Conservation (phyloP, 2,888 invertebrate genomes). For the Heliothis peltigera region DNA sequence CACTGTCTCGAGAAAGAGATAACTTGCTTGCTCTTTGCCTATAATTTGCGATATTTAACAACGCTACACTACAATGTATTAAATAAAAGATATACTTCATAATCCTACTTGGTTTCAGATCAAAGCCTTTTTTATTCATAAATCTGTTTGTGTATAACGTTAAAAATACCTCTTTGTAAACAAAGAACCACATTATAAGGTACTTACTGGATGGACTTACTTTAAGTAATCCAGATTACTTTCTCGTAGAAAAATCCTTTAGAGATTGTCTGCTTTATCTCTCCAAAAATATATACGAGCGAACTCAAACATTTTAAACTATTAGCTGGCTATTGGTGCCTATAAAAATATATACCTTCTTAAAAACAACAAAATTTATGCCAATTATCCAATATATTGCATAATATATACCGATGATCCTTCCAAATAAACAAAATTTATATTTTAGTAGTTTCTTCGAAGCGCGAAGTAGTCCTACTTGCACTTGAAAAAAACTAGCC, state of each 20-base stretch:
- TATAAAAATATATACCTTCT: background rate
- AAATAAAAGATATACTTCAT: conserved; percentile 4
- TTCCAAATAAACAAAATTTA: background rate
- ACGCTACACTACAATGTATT: background rate
- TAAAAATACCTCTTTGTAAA: conserved; percentile 39
- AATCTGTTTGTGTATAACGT: conserved; percentile 24
- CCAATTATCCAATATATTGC: too few species aligned
- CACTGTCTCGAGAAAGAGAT: too few species aligned
- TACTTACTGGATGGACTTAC: conserved; percentile 31
- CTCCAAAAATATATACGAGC: conserved; percentile 9
- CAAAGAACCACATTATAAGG: conserved; percentile 34
- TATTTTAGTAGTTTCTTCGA: too few species aligned
- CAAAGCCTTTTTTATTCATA: conserved; percentile 25
- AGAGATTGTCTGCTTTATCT: conserved; percentile 5
- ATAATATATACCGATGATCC: too few species aligned
- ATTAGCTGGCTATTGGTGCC: background rate
- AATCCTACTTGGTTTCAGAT: conserved; percentile 10
- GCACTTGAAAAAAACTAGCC: too few species aligned
- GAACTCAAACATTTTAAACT: background rate
- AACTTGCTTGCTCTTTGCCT: background rate
- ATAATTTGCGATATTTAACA: background rate
- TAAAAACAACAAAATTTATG: too few species aligned
- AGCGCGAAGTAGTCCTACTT: too few species aligned
- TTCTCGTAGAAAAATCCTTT: conserved; percentile 14
- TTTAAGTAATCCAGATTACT: conserved; percentile 48